phyloP scores from a whole-genome alignment of 2,797 vertebrate species.

The Notoglanidium macrostoma region DNA sequence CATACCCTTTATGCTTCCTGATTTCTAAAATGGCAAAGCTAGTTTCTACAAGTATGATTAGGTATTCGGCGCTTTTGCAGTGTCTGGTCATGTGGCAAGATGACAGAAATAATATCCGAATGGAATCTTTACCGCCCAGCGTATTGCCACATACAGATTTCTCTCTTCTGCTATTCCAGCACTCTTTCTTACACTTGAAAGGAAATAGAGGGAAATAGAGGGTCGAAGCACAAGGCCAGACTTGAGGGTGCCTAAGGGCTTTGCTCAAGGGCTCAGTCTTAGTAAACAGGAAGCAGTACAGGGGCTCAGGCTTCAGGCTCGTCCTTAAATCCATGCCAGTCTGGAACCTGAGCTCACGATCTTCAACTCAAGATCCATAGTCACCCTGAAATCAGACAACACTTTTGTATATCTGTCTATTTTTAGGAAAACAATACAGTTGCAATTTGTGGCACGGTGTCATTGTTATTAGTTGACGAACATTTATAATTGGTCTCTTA shows the following conservation, averaged over 20 bases:
- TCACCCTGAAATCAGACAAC: neutral
- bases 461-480: neutral
- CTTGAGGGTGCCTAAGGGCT: conserved; percentile 9
- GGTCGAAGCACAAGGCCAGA: neutral
- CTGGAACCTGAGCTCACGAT: neutral
- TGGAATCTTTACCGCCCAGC: neutral
- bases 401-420: too few relatives aligned
- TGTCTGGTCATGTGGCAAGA: conserved; percentile 1
- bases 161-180: neutral
- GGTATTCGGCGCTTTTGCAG: neutral
- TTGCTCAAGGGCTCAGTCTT: conserved; percentile 8
- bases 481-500: neutral
- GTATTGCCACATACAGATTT: neutral
- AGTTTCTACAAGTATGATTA: conserved; percentile 1
- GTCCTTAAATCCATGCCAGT: neutral
- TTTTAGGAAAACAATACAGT: neutral
- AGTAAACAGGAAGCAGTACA: neutral
- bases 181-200: neutral
- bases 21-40: neutral
- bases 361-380: neutral
- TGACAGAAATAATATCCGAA: neutral
- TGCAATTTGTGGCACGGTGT: neutral
- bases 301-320: neutral
- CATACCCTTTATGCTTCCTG: neutral
- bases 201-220: neutral